These are phyloP conservation scores for Xenopus borealis DNA, from an alignment of 2,113 vertebrate genomes.

Conservation along the genomic window DNA sequence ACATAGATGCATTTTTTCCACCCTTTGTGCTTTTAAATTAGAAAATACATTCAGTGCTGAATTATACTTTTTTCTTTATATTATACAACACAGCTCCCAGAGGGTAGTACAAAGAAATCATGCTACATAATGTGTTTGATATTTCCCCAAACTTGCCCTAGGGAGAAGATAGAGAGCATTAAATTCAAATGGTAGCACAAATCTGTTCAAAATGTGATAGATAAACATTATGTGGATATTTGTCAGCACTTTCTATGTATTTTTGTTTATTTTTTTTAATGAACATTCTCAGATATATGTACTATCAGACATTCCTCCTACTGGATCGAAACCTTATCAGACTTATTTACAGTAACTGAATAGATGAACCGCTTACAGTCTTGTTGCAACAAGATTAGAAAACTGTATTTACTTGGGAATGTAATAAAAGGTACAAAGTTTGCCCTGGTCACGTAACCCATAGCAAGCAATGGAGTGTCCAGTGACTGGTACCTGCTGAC, in stretches of 20 bases:
- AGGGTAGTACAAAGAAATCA: slow-evolving; percentile 5
- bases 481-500: too few relatives aligned
- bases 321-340: slow-evolving; percentile 48
- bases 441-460: too few relatives aligned
- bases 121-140: slow-evolving; percentile 32
- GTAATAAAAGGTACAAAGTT: too few relatives aligned
- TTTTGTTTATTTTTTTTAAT: slow-evolving; percentile 49
- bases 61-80: slow-evolving; percentile 29
- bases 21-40: slow-evolving; percentile 40
- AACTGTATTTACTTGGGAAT: too few relatives aligned
- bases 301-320: slow-evolving; percentile 37
- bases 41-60: slow-evolving; percentile 47
- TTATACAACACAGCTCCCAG: slow-evolving; percentile 45
- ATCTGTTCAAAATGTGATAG: not conserved
- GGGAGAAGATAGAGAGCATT: not conserved
- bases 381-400: slow-evolving; percentile 26
- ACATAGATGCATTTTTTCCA: not conserved
- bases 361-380: slow-evolving; percentile 46
- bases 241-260: slow-evolving; percentile 38
- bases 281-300: slow-evolving; percentile 42
- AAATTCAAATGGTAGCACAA: slow-evolving; percentile 18
- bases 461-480: too few relatives aligned
- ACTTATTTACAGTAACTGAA: slow-evolving; percentile 44
- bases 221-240: slow-evolving; percentile 27
- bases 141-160: slow-evolving; percentile 44